Conservation (phyloP, 2,888 invertebrate species). For the Cinara cedri region DNA sequence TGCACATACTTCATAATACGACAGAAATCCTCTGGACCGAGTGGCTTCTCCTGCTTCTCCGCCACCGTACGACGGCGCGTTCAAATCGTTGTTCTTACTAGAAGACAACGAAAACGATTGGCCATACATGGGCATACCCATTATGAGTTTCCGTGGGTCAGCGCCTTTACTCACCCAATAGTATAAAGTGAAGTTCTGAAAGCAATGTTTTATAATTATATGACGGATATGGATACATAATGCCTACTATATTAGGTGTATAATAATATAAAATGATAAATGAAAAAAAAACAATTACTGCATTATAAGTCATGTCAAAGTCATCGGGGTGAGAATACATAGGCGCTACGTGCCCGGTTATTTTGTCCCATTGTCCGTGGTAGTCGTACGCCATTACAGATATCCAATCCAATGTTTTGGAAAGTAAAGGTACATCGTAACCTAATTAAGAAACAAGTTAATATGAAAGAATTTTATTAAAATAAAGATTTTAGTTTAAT, state of each 20-base stretch:
- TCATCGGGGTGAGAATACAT: conserved; percentile 80
- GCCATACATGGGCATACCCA: conserved; percentile 90
- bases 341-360: conserved; percentile 87
- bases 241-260: no score
- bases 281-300: conserved; percentile 66
- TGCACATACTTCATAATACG: conserved; percentile 80
- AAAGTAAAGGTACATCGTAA: conserved; percentile 79
- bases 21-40: conserved; percentile 82
- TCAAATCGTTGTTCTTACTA: conserved; percentile 70
- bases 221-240: no score
- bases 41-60: conserved; percentile 89
- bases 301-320: conserved; percentile 78
- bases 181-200: conserved; percentile 82
- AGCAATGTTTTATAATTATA: no score
- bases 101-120: conserved; percentile 84
- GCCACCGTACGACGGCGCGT: conserved; percentile 81
- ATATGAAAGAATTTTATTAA: background rate
- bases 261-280: no score
- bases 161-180: conserved; percentile 87
- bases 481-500: background rate
- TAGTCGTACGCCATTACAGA: conserved; percentile 91
- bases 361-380: conserved; percentile 90
- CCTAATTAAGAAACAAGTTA: conserved; percentile 62
- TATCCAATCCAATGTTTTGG: conserved; percentile 84
- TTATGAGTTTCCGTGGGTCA: conserved; percentile 75